These are phyloP conservation scores for Rhombomys opimus DNA, from an alignment of 2,113 vertebrate genomes.

Conservation along the genomic window DNA sequence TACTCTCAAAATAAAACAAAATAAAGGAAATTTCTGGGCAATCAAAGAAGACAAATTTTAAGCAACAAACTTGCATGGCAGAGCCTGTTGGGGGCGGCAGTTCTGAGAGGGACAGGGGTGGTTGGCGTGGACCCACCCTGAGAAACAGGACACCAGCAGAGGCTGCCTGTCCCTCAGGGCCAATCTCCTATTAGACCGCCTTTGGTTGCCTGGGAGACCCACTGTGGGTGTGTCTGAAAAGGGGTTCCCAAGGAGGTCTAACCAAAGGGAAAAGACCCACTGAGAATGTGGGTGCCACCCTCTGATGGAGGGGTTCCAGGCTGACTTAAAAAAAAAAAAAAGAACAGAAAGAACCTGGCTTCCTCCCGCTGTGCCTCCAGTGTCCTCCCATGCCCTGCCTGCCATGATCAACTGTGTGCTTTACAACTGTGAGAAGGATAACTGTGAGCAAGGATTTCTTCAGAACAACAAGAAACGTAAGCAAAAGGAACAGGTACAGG, in stretches of 20 bases:
- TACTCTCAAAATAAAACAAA: not conserved
- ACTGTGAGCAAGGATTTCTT: not conserved
- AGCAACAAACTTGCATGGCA: not conserved
- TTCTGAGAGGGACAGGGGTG: not conserved
- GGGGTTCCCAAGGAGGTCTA: not conserved
- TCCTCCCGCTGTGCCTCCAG: not conserved
- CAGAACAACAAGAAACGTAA: not conserved
- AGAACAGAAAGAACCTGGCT: not conserved
- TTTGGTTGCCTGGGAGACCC: not conserved
- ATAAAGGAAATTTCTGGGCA: not conserved
- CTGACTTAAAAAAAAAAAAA: not conserved
- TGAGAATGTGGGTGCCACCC: not conserved
- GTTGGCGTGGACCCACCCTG: no score
- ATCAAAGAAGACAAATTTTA: conserved; percentile 5
- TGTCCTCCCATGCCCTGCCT: no score
- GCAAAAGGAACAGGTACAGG: not conserved
- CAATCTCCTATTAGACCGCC: not conserved
- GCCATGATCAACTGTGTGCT: no score
- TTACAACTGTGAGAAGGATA: not conserved
- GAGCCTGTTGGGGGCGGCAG: not conserved
- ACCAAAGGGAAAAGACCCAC: not conserved
- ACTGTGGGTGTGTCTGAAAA: not conserved
- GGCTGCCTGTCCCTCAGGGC: not conserved
- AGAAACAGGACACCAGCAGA: not conserved
- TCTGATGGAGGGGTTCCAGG: no score